These are phyloP conservation scores for Apostichopus leukothele DNA, from an alignment of 53 echinoderm and acorn worm species.

Conservation along the genomic window DNA sequence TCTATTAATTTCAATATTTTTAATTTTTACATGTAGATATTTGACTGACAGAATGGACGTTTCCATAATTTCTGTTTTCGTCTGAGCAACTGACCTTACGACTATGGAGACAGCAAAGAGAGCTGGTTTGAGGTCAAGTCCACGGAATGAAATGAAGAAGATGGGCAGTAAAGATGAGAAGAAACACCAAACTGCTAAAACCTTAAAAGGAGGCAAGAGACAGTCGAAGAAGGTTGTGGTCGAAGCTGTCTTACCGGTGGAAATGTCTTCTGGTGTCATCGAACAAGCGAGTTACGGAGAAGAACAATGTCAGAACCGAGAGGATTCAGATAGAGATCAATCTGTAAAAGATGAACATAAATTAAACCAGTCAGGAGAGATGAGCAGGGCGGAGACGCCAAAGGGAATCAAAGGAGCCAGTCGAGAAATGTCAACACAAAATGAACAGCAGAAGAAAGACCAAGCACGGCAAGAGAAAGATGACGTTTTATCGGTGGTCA, in stretches of 20 bases:
- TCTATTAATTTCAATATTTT: background rate
- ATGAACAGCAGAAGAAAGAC: background rate
- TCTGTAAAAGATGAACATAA: no score
- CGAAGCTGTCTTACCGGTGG: background rate
- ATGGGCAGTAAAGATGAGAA: background rate
- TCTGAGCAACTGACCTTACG: background rate
- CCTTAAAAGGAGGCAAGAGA: background rate
- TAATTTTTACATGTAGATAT: background rate
- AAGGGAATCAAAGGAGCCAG: background rate
- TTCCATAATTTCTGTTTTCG: background rate
- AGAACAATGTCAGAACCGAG: background rate
- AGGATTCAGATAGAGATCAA: background rate
- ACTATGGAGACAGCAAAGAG: background rate
- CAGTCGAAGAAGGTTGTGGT: background rate
- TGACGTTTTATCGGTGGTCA: slow-evolving; percentile 92
- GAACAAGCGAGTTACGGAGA: background rate
- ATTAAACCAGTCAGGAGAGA: background rate
- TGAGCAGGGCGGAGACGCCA: background rate
- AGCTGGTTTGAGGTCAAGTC: background rate
- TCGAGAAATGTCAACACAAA: background rate
- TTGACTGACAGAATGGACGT: background rate
- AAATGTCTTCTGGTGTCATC: background rate
- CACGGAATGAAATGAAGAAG: slow-evolving; percentile 4
- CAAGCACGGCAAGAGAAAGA: slow-evolving; percentile 63
- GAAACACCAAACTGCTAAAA: background rate